Conservation (phyloP, 1,140 invertebrate genomes). For the Trachelipus rathkii region DNA sequence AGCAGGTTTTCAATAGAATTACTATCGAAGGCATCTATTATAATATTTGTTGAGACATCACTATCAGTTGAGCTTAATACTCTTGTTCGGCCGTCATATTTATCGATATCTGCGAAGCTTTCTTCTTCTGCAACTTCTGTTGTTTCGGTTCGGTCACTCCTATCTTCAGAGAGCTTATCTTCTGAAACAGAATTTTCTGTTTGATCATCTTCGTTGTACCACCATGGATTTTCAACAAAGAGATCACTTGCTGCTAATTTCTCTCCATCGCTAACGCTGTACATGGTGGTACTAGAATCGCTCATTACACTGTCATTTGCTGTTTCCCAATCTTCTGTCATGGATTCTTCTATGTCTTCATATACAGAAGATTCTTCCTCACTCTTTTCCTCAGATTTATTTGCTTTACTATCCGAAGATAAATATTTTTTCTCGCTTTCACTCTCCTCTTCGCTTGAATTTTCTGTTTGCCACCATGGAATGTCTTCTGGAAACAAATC, state of each 20-base stretch:
- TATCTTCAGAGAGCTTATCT: background rate
- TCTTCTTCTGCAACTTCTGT: background rate
- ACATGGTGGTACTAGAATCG: background rate
- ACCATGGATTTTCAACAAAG: background rate
- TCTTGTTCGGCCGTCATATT: background rate
- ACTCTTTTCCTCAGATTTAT: background rate
- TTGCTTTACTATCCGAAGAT: no score
- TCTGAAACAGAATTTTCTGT: background rate
- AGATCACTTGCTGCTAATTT: background rate
- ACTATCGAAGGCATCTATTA: background rate
- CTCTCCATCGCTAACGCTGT: background rate
- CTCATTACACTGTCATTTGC: constrained; percentile 3
- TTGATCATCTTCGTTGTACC: background rate
- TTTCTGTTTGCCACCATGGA: background rate
- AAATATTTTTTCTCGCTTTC: background rate
- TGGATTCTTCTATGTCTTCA: background rate
- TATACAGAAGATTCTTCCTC: background rate
- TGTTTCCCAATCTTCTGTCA: constrained; percentile 3
- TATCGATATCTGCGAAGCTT: background rate
- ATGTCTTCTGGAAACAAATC: background rate
- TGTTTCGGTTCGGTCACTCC: background rate
- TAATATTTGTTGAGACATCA: background rate
- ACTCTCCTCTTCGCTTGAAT: background rate
- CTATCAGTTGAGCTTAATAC: background rate
- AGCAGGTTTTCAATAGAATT: background rate